Evolutionary conservation across 1,140 invertebrate species (phyloP).

Genomic region (Hypothenemus hampei): DNA sequence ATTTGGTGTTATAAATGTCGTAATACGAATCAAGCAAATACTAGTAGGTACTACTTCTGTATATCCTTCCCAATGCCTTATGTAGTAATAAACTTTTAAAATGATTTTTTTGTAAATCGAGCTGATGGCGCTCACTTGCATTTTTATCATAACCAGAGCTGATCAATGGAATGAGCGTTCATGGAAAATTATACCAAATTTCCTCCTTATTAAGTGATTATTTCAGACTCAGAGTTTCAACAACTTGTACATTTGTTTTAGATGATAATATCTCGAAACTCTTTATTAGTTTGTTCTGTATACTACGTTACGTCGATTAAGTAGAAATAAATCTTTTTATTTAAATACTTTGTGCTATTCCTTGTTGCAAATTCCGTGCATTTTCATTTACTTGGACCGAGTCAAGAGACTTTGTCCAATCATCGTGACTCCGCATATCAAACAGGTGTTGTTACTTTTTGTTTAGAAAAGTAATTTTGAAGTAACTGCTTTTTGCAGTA

Average conservation of each 20-base stretch:
- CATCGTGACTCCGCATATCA: neutral
- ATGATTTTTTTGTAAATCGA: neutral
- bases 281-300: slow-evolving; percentile 8
- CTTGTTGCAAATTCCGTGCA: neutral
- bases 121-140: neutral
- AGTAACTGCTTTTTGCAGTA: neutral
- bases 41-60: neutral
- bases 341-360: neutral
- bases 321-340: neutral
- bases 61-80: slow-evolving; percentile 15
- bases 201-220: neutral
- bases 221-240: neutral
- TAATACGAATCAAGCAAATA: neutral
- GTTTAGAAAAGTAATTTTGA: too few relatives aligned
- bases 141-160: neutral
- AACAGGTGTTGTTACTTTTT: neutral
- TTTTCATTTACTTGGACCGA: neutral
- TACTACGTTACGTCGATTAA: slow-evolving; percentile 13
- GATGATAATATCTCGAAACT: too few relatives aligned
- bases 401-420: neutral
- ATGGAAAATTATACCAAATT: neutral
- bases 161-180: neutral
- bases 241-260: slow-evolving; percentile 4
- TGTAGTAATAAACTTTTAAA: slow-evolving; percentile 7
- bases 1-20: neutral